Conservation (phyloP, 2,113 vertebrate genomes). For the Microcebus jonahi region DNA sequence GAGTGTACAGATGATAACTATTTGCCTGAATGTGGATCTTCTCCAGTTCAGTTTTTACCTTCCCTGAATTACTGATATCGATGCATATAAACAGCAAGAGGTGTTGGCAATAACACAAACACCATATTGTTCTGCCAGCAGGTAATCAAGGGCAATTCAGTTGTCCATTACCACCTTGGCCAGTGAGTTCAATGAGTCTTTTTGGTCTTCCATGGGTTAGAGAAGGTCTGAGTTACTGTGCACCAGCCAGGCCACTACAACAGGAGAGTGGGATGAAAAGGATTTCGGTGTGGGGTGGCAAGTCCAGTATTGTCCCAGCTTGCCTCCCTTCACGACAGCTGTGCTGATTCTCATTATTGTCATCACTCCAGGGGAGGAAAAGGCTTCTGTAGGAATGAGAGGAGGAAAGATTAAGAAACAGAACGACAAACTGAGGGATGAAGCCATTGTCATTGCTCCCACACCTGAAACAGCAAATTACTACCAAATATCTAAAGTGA, state of each 20-base stretch:
- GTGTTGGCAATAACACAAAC: background rate
- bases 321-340: background rate
- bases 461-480: background rate
- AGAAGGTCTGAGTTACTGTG: background rate
- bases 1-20: background rate
- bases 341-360: background rate
- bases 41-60: background rate
- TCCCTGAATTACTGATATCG: background rate
- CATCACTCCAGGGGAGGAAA: background rate
- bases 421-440: background rate
- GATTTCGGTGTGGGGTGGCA: background rate
- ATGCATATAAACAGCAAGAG: background rate
- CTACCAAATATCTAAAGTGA: constrained; percentile 17
- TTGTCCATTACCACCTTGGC: background rate
- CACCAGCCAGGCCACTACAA: background rate
- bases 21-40: background rate
- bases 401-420: background rate
- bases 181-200: background rate
- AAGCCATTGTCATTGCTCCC: background rate
- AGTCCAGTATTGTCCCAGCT: background rate
- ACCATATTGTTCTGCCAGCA: background rate
- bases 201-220: background rate
- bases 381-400: background rate
- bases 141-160: background rate
- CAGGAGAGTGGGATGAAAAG: background rate